Evolutionary conservation across 1,140 invertebrate species (phyloP).

Genomic region (Psilanteris sp.): DNA sequence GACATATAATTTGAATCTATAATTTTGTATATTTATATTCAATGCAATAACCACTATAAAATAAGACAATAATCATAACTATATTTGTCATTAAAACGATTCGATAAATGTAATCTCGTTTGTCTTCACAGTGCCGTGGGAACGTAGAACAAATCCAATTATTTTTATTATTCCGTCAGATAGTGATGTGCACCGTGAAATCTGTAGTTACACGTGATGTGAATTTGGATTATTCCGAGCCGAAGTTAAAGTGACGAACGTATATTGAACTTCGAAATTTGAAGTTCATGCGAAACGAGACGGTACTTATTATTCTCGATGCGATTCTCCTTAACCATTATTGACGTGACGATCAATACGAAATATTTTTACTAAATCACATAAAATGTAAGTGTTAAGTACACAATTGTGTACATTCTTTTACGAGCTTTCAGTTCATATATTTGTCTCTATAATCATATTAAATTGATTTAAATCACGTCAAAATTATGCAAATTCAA

Average conservation of each 20-base stretch:
- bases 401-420: no score
- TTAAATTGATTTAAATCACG: no score
- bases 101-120: not conserved
- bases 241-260: slow-evolving; percentile 13
- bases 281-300: slow-evolving; percentile 16
- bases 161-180: slow-evolving; percentile 28
- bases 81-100: no score
- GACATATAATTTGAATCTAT: no score
- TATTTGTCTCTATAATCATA: no score
- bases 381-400: no score
- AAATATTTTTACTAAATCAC: not conserved
- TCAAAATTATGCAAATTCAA: no score
- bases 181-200: slow-evolving; percentile 25
- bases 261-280: slow-evolving; percentile 23
- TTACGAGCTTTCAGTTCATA: no score
- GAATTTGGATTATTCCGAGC: slow-evolving; percentile 5
- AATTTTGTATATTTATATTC: no score
- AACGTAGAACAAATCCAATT: slow-evolving; percentile 27
- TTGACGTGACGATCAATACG: slow-evolving; percentile 22
- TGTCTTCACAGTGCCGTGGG: not conserved
- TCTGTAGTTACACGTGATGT: slow-evolving; percentile 32
- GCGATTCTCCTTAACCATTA: slow-evolving; percentile 19
- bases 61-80: no score
- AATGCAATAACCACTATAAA: no score
- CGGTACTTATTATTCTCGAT: slow-evolving; percentile 15